These are phyloP conservation scores for Caranx ignobilis DNA, from an alignment of 2,113 vertebrate species.

Conservation along the genomic window DNA sequence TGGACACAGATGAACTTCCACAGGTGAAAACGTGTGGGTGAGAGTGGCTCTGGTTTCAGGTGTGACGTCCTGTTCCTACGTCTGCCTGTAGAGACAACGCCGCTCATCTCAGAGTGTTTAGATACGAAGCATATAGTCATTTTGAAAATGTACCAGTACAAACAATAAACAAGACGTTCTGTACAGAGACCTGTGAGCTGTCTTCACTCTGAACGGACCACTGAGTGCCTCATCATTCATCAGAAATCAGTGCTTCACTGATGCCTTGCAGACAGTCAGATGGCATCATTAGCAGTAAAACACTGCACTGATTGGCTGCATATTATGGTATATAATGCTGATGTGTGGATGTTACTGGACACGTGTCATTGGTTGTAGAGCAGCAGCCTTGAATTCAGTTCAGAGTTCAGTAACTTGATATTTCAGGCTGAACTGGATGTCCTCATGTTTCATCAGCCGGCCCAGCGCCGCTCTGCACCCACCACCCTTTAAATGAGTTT, in stretches of 20 bases:
- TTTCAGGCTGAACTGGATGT: background rate
- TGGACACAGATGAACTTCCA: background rate
- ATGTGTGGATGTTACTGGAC: too few relatives aligned
- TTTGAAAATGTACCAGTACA: slow-evolving; percentile 82
- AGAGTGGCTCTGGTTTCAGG: slow-evolving; percentile 70
- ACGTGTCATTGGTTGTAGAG: too few relatives aligned
- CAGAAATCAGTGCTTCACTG: background rate
- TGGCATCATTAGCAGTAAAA: background rate
- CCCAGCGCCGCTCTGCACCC: background rate
- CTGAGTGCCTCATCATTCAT: background rate
- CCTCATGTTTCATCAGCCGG: background rate
- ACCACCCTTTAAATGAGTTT: background rate
- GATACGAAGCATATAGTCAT: slow-evolving; percentile 77
- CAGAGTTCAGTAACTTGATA: background rate
- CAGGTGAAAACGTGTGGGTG: slow-evolving; percentile 34
- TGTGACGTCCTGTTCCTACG: slow-evolving; percentile 47
- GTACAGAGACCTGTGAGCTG: slow-evolving; percentile 63
- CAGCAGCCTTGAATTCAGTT: background rate
- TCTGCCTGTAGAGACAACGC: slow-evolving; percentile 75
- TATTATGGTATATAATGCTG: background rate
- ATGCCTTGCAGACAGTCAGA: background rate
- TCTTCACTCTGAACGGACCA: slow-evolving; percentile 31
- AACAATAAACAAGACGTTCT: slow-evolving; percentile 82
- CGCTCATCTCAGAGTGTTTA: slow-evolving; percentile 76
- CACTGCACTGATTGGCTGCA: too few relatives aligned